Percentiles rank a stretch among this genome's conserved stretches.
phyloP scores from a whole-genome alignment of 2,888 invertebrate genomes.

The Leptothorax acervorum region DNA sequence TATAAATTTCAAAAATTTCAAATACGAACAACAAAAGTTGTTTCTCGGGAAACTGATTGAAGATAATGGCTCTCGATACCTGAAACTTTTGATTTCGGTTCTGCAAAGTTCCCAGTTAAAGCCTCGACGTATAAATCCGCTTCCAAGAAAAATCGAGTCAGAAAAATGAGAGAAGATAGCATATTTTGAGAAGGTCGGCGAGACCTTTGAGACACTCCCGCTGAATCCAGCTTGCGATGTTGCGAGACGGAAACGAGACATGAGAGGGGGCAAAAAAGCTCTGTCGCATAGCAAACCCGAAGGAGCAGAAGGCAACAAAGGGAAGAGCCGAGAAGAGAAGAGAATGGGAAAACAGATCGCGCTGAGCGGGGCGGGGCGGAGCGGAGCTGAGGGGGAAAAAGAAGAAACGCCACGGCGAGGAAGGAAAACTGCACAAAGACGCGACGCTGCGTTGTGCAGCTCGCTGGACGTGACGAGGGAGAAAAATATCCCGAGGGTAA shows the following conservation, averaged over 20 bases:
- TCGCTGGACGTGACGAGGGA: constrained; percentile 74
- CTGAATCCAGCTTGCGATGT: constrained; percentile 33
- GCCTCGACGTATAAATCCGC: constrained; percentile 4
- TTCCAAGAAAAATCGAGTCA: constrained; percentile 24
- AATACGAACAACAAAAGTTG: neutral
- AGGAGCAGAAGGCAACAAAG: constrained; percentile 35
- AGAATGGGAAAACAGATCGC: constrained; percentile 50
- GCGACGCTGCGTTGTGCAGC: constrained; percentile 72
- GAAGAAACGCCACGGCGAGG: constrained; percentile 28
- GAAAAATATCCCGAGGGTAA: constrained; percentile 73
- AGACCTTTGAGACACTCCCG: constrained; percentile 60
- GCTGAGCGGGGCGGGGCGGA: neutral
- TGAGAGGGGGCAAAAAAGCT: constrained; percentile 43
- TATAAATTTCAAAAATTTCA: neutral
- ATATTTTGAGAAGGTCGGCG: constrained; percentile 67
- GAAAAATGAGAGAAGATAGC: constrained; percentile 50
- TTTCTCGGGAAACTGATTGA: neutral
- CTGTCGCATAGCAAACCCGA: constrained; percentile 27
- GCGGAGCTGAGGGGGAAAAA: neutral
- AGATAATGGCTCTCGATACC: too few relatives aligned
- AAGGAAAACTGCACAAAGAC: constrained; percentile 68
- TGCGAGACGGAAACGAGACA: constrained; percentile 4
- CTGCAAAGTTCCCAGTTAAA: neutral
- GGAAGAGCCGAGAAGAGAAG: constrained; percentile 34
- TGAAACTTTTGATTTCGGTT: neutral